Evolutionary conservation across 2,797 vertebrate genomes (phyloP).

Genomic region (Sarcophilus harrisii): DNA sequence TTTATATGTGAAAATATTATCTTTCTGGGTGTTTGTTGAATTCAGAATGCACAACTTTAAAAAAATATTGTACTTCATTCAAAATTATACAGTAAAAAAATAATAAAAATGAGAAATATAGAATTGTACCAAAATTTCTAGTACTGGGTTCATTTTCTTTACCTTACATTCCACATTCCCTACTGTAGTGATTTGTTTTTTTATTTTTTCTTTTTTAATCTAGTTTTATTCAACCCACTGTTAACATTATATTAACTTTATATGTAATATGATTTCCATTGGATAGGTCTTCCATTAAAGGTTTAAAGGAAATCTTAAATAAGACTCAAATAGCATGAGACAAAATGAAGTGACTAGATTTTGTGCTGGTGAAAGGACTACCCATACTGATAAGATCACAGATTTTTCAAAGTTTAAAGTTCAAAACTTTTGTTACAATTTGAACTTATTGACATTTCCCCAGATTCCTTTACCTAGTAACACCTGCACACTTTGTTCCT

Average conservation of each 20-base stretch:
- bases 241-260: background rate
- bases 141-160: background rate
- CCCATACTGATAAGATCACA: background rate
- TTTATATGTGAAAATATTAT: background rate
- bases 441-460: background rate
- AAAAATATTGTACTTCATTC: background rate
- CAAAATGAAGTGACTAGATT: background rate
- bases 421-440: background rate
- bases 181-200: background rate
- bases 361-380: background rate
- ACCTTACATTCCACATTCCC: background rate
- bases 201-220: background rate
- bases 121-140: background rate
- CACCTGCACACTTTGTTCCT: background rate
- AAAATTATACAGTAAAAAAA: background rate
- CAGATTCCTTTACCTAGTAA: background rate
- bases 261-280: background rate
- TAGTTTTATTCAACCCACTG: background rate
- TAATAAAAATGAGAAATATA: background rate
- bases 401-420: background rate
- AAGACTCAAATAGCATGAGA: background rate
- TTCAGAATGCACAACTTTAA: background rate
- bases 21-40: background rate
- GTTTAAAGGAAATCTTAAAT: background rate
- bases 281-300: background rate